Evolutionary conservation across 2,113 vertebrate species (phyloP), one percentile per base, ranked within the genome.

Genomic region (Geococcyx californianus): DNA sequence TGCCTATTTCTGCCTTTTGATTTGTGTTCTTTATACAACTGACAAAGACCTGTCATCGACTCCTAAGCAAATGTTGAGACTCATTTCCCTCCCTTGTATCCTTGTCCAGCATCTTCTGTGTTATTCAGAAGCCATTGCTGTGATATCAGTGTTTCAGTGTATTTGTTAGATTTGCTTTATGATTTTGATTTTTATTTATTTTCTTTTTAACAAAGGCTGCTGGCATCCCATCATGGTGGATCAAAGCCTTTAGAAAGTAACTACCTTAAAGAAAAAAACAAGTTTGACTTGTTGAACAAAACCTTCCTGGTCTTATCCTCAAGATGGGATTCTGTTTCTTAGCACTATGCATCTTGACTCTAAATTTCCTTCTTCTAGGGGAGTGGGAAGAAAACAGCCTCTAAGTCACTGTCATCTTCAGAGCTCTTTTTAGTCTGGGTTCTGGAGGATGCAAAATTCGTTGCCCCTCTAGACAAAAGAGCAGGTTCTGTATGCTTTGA

Each of bases 281-380:
- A 67, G 38, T 84, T 84, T 52, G 74, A 77, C 51, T 84, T 63
- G 45, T 69, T 84, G n/a, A 77, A 64, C 45, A 75, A 89, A 94
- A 19, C 24, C n/a, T 5, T 91, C 29, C 52, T 67, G 88, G 29
- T 36, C 33, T 84, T 67, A 23, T 9, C 31, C 16, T 87, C 33
- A 40, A 59, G 68, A 31, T 21, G 74, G 10, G 13, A 34, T 58
- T 77, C 49, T 7, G 9, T 81, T 80, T 73, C 42, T 89, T 49
- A 44, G 47, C 25, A 60, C 69, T 45, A 16, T 2, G 2, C 26
- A 20, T 73, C 60, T 62, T 54, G 45, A 40, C 69, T 74, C 21
- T 58, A 68, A 83, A 47, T 87, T 75, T 12, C 13, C 2, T 31
- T 56, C 34, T 45, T 62, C 40, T 34, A 10, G 56, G 56, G 33